These are phyloP conservation scores for Macrocentrus cingulum DNA, from an alignment of 1,140 invertebrate genomes.

Conservation along the genomic window DNA sequence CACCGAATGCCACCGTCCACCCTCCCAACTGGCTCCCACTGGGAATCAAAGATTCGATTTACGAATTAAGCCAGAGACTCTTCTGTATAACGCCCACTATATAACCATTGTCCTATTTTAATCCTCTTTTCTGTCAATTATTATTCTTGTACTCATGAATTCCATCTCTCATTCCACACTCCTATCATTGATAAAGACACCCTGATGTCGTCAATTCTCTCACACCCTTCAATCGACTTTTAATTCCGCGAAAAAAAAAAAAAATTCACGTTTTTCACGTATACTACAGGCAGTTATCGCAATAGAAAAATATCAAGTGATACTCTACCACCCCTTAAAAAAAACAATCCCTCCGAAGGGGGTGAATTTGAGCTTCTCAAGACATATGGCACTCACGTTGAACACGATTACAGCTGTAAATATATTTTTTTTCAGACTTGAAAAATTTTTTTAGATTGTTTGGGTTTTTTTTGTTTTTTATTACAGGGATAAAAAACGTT, in stretches of 20 bases:
- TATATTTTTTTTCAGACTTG: too few species aligned
- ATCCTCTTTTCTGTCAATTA: constrained; percentile 17
- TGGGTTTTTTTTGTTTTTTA: neutral
- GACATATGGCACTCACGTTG: too few species aligned
- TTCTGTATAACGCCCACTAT: constrained; percentile 9
- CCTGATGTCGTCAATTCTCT: constrained; percentile 41
- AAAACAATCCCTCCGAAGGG: too few species aligned
- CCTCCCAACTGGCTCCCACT: neutral
- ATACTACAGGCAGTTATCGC: too few species aligned
- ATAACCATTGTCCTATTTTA: constrained; percentile 18
- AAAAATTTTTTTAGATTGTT: constrained; percentile 7
- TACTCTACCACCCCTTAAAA: neutral
- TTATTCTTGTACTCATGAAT: constrained; percentile 5
- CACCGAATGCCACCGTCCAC: neutral
- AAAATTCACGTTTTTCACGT: neutral
- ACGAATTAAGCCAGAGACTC: constrained; percentile 13
- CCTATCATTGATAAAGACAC: too few species aligned
- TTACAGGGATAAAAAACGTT: constrained; percentile 6
- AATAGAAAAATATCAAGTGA: neutral
- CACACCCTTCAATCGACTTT: too few species aligned
- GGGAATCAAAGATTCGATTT: constrained; percentile 20
- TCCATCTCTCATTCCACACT: neutral
- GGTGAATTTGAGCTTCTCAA: too few species aligned
- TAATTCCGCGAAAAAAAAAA: neutral
- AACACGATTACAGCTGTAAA: too few species aligned